Conservation (phyloP, 2,797 vertebrate species). For the Cheirogaleus major region DNA sequence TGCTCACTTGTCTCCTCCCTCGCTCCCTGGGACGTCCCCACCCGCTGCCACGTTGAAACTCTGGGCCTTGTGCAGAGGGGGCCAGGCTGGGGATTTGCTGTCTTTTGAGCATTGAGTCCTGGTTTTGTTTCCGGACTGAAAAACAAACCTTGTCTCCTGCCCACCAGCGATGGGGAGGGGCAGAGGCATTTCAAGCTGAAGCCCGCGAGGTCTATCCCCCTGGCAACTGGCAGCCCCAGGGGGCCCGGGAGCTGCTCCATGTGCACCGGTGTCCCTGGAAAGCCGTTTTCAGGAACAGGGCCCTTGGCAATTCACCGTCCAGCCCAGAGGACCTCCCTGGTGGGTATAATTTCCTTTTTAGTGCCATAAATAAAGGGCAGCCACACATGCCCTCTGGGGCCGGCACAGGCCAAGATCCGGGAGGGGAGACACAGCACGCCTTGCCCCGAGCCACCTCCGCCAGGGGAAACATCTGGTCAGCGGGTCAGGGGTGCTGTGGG, state of each 20-base stretch:
- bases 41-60: fast-evolving
- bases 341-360: slow-evolving; percentile 67
- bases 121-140: slow-evolving; percentile 32
- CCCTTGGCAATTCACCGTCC: background rate
- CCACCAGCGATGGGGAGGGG: background rate
- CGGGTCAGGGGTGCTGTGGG: no score
- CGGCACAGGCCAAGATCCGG: background rate
- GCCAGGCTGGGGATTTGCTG: background rate
- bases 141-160: background rate
- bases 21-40: background rate
- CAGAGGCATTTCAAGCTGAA: background rate
- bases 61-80: fast-evolving
- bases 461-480: background rate
- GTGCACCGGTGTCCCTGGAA: background rate
- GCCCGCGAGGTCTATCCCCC: background rate
- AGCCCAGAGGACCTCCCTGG: background rate
- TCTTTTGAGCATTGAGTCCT: background rate
- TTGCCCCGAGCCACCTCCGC: background rate
- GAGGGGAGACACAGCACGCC: fast-evolving
- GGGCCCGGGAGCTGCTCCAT: fast-evolving
- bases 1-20: background rate
- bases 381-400: fast-evolving
- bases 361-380: background rate
- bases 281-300: background rate
- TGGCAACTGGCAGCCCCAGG: background rate